Evolutionary conservation across 2,113 vertebrate genomes (phyloP).

Genomic region (Clarias magur): DNA sequence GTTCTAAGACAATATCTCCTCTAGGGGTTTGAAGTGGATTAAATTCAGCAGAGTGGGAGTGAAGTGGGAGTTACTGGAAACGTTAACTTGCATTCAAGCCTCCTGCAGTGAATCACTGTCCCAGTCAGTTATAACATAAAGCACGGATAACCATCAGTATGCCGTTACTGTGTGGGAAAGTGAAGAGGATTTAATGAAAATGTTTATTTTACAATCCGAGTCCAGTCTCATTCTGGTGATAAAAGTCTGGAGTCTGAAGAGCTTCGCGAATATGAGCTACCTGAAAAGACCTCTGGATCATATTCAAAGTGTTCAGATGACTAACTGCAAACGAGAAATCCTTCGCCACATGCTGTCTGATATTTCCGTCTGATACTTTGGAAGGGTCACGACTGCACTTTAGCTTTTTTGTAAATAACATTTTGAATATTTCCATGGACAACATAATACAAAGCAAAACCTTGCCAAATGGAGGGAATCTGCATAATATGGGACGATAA

Average conservation of each 20-base stretch:
- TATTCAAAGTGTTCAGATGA: not conserved
- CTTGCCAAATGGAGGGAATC: not conserved
- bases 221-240: not conserved
- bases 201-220: not conserved
- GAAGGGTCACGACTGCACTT: not conserved
- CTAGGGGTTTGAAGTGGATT: conserved; percentile 20
- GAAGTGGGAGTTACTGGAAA: conserved; percentile 33
- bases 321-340: not conserved
- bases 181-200: conserved; percentile 31
- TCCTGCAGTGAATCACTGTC: conserved; percentile 22
- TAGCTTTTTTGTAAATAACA: not conserved
- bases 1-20: not conserved
- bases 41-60: not conserved
- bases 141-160: not conserved
- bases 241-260: not conserved
- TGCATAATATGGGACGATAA: not conserved
- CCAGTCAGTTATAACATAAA: not conserved
- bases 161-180: conserved; percentile 22
- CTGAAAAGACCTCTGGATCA: conserved; percentile 10
- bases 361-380: not conserved
- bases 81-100: conserved; percentile 27
- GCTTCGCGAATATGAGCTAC: not conserved
- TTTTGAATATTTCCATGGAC: too few relatives aligned
- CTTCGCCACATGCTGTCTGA: not conserved
- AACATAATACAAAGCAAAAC: too few relatives aligned